Conservation (phyloP, 2,888 invertebrate genomes). For the Clanis bilineata region DNA sequence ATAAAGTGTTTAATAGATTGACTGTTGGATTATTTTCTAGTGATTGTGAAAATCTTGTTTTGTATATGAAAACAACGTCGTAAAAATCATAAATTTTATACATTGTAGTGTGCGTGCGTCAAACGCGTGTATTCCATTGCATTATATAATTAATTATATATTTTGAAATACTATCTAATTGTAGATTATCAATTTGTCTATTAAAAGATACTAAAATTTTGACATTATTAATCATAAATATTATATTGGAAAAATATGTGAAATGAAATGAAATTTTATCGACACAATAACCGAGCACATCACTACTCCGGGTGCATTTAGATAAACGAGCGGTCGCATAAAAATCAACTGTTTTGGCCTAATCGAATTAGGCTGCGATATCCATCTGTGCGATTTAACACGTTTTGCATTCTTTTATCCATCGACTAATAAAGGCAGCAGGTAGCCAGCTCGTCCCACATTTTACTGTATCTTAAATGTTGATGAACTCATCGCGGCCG, state of each 20-base stretch:
- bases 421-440: slow-evolving; percentile 71
- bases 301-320: slow-evolving; percentile 61
- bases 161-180: background rate
- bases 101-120: background rate
- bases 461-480: slow-evolving; percentile 65
- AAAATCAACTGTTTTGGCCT: slow-evolving; percentile 77
- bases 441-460: slow-evolving; percentile 67
- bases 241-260: background rate
- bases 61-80: slow-evolving; percentile 8
- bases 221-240: background rate
- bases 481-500: slow-evolving; percentile 74
- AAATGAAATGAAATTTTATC: background rate
- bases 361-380: slow-evolving; percentile 79
- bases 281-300: slow-evolving; percentile 33
- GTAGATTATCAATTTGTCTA: background rate
- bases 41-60: background rate
- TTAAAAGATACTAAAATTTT: background rate
- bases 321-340: slow-evolving; percentile 75
- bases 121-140: background rate
- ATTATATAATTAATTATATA: background rate
- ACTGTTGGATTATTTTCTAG: background rate
- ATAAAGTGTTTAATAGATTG: background rate
- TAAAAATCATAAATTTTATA: background rate
- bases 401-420: slow-evolving; percentile 77
- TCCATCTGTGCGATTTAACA: slow-evolving; percentile 77